Evolutionary conservation across 2,888 invertebrate species (phyloP).

Genomic region (Eugnorisma glareosa): DNA sequence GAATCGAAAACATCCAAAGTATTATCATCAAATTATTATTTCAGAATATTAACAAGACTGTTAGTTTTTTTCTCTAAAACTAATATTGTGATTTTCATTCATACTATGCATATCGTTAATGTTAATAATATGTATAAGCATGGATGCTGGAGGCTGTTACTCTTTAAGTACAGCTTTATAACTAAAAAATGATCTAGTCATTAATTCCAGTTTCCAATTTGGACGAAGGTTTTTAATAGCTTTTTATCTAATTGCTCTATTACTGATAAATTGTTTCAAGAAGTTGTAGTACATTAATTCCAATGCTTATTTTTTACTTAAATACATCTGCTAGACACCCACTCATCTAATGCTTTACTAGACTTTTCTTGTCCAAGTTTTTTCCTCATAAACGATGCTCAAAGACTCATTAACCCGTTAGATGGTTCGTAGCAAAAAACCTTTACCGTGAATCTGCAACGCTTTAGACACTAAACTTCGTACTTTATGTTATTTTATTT

Average conservation of each 20-base stretch:
- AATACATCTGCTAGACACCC: slow-evolving; percentile 21
- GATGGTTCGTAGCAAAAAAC: slow-evolving; percentile 56
- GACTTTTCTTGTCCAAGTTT: slow-evolving; percentile 49
- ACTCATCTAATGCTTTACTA: slow-evolving; percentile 24
- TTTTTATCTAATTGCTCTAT: slow-evolving; percentile 36
- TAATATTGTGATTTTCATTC: background rate
- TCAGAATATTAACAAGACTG: background rate
- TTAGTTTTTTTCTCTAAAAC: background rate
- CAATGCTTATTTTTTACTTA: slow-evolving; percentile 15
- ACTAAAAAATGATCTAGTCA: slow-evolving; percentile 3
- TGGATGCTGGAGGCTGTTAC: background rate
- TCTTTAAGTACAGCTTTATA: background rate
- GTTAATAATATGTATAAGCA: too few relatives aligned
- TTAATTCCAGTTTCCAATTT: background rate
- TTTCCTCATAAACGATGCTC: slow-evolving; percentile 45
- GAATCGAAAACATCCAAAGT: background rate
- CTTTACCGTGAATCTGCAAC: slow-evolving; percentile 9
- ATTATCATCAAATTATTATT: background rate
- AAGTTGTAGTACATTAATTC: slow-evolving; percentile 3
- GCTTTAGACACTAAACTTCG: slow-evolving; percentile 11
- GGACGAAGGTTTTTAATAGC: background rate
- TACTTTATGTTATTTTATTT: slow-evolving; percentile 32
- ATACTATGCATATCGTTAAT: too few relatives aligned
- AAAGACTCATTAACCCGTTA: slow-evolving; percentile 62
- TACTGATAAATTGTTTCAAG: slow-evolving; percentile 16